phyloP scores from a whole-genome alignment of 2,888 invertebrate genomes.

The Drosophila basisetae region DNA sequence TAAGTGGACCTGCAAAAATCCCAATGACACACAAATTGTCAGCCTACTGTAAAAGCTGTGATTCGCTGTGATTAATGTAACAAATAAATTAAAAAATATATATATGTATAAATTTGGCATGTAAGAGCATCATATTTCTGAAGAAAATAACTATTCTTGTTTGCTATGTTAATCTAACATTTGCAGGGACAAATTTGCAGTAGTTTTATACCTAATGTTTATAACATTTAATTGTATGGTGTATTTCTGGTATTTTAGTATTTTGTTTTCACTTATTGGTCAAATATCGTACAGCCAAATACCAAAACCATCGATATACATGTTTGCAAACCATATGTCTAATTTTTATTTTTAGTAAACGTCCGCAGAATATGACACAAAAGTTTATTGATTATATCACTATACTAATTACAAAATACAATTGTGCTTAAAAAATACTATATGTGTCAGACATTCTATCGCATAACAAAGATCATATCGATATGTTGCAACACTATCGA shows the following conservation, averaged over 20 bases:
- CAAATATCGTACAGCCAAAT: not conserved
- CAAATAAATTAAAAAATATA: slow-evolving; percentile 21
- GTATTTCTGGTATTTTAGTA: not conserved
- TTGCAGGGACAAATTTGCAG: not conserved
- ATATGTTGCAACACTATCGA: slow-evolving; percentile 21
- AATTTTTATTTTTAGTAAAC: not conserved
- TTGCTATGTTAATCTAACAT: too few relatives aligned
- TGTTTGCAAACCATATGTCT: not conserved
- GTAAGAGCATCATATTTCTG: too few relatives aligned
- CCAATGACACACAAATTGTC: slow-evolving; percentile 46
- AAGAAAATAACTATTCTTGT: not conserved
- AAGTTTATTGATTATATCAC: not conserved
- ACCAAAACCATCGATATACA: slow-evolving; percentile 9
- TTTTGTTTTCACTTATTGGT: not conserved
- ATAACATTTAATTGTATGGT: not conserved
- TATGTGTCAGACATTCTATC: not conserved
- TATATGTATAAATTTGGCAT: not conserved
- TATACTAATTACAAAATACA: not conserved
- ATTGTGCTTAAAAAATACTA: not conserved
- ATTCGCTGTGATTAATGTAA: not conserved
- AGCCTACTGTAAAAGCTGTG: slow-evolving; percentile 7
- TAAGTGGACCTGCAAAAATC: slow-evolving; percentile 28
- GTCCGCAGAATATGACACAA: not conserved
- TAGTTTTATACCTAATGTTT: not conserved
- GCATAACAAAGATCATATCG: not conserved